phyloP scores from a whole-genome alignment of 2,113 vertebrate species.

The Scortum barcoo region DNA sequence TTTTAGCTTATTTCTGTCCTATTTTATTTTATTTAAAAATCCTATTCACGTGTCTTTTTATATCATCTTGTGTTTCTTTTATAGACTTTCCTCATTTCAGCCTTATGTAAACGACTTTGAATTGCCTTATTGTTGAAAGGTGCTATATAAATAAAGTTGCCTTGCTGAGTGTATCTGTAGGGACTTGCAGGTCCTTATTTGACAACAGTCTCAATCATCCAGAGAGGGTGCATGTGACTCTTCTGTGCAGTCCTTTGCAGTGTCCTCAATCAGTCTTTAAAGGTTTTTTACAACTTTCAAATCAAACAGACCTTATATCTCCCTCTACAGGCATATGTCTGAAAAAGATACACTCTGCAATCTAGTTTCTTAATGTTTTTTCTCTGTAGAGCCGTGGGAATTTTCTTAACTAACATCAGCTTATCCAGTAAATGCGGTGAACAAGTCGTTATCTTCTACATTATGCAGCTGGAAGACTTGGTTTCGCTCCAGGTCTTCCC shows the following conservation, averaged over 20 bases:
- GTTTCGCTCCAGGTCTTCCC: background rate
- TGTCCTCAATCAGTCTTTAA: background rate
- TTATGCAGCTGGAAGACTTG: background rate
- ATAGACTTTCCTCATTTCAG: background rate
- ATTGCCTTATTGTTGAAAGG: background rate
- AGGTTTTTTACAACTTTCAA: background rate
- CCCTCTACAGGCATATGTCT: background rate
- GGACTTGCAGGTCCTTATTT: background rate
- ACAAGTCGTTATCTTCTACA: constrained; percentile 29
- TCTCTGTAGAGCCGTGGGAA: constrained; percentile 7
- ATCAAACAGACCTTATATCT: background rate
- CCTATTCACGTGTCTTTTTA: background rate
- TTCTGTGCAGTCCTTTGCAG: background rate
- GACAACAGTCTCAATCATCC: background rate
- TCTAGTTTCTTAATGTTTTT: background rate
- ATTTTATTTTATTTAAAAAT: background rate
- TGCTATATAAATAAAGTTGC: background rate
- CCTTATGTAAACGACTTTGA: background rate
- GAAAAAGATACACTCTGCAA: background rate
- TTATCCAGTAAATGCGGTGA: constrained; percentile 13
- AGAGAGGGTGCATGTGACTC: constrained; percentile 6
- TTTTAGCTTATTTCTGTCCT: background rate
- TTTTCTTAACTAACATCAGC: background rate
- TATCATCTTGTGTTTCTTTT: background rate
- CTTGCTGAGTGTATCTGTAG: background rate